Evolutionary conservation across 2,888 invertebrate species (phyloP).

Genomic region (Athripsodes cinereus): DNA sequence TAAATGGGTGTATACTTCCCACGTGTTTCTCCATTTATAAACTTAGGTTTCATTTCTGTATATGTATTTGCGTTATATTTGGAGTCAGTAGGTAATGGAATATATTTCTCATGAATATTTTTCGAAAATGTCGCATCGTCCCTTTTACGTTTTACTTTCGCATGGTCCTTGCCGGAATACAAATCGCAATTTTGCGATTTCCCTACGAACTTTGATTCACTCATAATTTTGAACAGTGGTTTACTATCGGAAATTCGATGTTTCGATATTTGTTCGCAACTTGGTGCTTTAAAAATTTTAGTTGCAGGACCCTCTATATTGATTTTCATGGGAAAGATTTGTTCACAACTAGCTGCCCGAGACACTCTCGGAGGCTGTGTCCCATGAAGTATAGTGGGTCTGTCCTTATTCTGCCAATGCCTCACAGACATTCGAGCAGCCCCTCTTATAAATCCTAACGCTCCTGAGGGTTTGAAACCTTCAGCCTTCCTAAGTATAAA

Average conservation of each 20-base stretch:
- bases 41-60: constrained; percentile 42
- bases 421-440: constrained; percentile 49
- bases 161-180: constrained; percentile 37
- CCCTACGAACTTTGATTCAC: constrained; percentile 39
- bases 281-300: constrained; percentile 45
- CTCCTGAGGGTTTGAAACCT: constrained; percentile 40
- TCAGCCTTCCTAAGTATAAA: constrained; percentile 53
- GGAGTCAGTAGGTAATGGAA: constrained; percentile 38
- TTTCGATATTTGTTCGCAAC: constrained; percentile 43
- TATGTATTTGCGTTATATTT: constrained; percentile 38
- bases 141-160: constrained; percentile 42
- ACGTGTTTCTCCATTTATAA: constrained; percentile 36
- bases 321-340: constrained; percentile 40
- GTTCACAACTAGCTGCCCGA: constrained; percentile 49
- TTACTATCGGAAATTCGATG: constrained; percentile 38
- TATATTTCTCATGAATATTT: constrained; percentile 44
- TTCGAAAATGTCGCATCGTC: constrained; percentile 36
- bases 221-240: constrained; percentile 44
- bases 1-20: constrained; percentile 36
- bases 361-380: constrained; percentile 35
- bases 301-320: constrained; percentile 40
- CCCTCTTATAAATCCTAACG: constrained; percentile 46
- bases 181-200: constrained; percentile 40
- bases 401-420: constrained; percentile 49
- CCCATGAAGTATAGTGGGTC: constrained; percentile 39